Evolutionary conservation across 2,888 invertebrate genomes (phyloP).

Genomic region (Nemoura dubitans): DNA sequence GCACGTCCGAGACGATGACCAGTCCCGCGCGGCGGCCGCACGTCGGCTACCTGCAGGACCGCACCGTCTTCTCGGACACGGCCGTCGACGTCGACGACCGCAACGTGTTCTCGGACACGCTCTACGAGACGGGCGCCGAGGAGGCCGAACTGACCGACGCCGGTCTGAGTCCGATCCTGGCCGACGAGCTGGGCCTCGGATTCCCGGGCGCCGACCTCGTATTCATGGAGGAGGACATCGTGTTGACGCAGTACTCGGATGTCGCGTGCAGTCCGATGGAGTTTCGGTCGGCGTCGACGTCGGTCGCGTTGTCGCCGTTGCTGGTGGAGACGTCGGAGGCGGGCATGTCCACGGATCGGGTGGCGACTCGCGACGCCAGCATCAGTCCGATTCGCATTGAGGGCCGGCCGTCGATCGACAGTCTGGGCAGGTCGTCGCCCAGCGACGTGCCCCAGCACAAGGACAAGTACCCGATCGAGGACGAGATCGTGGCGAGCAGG

Average conservation of each 20-base stretch:
- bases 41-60: constrained; percentile 52
- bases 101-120: constrained; percentile 62
- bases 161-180: constrained; percentile 66
- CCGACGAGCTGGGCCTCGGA: constrained; percentile 60
- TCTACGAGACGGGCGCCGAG: constrained; percentile 60
- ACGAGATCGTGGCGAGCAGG: constrained; percentile 52
- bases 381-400: constrained; percentile 63
- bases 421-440: constrained; percentile 15
- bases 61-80: constrained; percentile 61
- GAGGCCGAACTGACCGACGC: constrained; percentile 66
- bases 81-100: constrained; percentile 57
- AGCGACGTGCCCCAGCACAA: constrained; percentile 30
- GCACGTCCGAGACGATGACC: constrained; percentile 61
- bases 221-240: constrained; percentile 58
- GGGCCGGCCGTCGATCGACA: constrained; percentile 53
- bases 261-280: constrained; percentile 65
- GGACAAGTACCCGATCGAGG: constrained; percentile 48
- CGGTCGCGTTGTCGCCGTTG: constrained; percentile 58
- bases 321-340: constrained; percentile 65
- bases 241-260: constrained; percentile 59
- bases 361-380: constrained; percentile 65
- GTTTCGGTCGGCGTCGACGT: constrained; percentile 59
- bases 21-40: constrained; percentile 57
- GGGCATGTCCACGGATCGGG: constrained; percentile 63
- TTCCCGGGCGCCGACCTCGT: constrained; percentile 57